These are phyloP conservation scores for Battus philenor DNA, from an alignment of 1,140 invertebrate genomes.

Conservation along the genomic window DNA sequence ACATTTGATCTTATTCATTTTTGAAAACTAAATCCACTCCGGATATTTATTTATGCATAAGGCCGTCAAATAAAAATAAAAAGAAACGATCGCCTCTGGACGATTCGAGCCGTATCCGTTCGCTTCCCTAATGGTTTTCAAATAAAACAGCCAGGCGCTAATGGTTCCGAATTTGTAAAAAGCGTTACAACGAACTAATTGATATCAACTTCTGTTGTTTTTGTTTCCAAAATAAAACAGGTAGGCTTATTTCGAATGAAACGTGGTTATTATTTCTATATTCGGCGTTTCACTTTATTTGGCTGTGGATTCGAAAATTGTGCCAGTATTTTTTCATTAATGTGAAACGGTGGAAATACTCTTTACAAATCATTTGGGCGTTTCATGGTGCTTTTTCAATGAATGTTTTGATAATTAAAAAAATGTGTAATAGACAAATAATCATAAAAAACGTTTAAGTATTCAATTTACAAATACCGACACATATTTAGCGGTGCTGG, in stretches of 20 bases:
- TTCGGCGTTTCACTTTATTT: slow-evolving; percentile 10
- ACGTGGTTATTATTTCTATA: slow-evolving; percentile 13
- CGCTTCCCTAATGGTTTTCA: slow-evolving; percentile 44
- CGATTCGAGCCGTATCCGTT: slow-evolving; percentile 39
- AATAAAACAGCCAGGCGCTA: slow-evolving; percentile 39
- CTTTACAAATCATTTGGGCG: slow-evolving; percentile 4
- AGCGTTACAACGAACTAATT: slow-evolving; percentile 36
- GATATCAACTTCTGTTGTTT: slow-evolving; percentile 28
- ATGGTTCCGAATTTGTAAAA: slow-evolving; percentile 36
- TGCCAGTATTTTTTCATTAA: slow-evolving; percentile 8
- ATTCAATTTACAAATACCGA: slow-evolving; percentile 5
- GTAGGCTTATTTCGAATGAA: slow-evolving; percentile 5
- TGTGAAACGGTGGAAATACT: slow-evolving; percentile 2
- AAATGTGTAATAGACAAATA: too few species aligned
- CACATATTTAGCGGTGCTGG: not conserved
- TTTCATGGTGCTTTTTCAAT: not conserved
- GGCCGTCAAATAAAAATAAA: slow-evolving; percentile 7
- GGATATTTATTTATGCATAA: slow-evolving; percentile 6
- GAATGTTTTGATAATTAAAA: too few species aligned
- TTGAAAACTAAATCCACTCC: slow-evolving; percentile 3
- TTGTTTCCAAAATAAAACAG: slow-evolving; percentile 5
- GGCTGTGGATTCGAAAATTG: not conserved
- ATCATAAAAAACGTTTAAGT: not conserved
- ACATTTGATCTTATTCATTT: not conserved
- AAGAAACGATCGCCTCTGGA: slow-evolving; percentile 35